Conservation (phyloP, 2,113 vertebrate genomes). For the Eudorcas thomsonii region DNA sequence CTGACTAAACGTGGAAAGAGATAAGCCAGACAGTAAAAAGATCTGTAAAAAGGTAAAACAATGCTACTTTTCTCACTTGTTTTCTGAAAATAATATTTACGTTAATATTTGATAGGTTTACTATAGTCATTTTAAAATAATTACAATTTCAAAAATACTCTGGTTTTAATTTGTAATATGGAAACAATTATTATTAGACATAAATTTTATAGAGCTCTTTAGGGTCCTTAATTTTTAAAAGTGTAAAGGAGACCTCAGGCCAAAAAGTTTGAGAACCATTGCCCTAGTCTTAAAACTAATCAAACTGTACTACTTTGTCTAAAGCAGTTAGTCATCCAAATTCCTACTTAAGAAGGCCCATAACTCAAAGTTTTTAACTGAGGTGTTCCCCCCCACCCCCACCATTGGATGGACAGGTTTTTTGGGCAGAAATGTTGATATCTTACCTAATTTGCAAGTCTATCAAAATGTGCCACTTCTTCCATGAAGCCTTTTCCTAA, state of each 20-base stretch:
- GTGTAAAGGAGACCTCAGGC: not conserved
- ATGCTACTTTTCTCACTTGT: not conserved
- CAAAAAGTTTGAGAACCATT: not conserved
- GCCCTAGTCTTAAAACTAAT: not conserved
- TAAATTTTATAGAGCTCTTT: not conserved
- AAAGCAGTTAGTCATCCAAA: not conserved
- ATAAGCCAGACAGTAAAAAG: not conserved
- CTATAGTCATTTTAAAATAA: not conserved
- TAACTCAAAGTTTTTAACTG: not conserved
- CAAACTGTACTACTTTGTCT: not conserved
- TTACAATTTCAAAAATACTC: not conserved
- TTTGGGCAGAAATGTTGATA: not conserved
- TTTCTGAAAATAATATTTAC: not conserved
- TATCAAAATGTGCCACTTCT: slow-evolving; percentile 14
- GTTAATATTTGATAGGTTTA: not conserved
- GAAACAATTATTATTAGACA: not conserved
- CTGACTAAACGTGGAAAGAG: not conserved
- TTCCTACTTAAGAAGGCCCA: not conserved
- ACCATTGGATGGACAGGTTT: not conserved
- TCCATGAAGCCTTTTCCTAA: not conserved
- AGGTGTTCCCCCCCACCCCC: accelerated
- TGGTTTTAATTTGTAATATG: not conserved
- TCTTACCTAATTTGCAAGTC: not conserved
- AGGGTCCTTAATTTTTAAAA: not conserved
- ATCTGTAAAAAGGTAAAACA: not conserved